phyloP scores from a whole-genome alignment of 2,113 vertebrate genomes.

The Martes martes region DNA sequence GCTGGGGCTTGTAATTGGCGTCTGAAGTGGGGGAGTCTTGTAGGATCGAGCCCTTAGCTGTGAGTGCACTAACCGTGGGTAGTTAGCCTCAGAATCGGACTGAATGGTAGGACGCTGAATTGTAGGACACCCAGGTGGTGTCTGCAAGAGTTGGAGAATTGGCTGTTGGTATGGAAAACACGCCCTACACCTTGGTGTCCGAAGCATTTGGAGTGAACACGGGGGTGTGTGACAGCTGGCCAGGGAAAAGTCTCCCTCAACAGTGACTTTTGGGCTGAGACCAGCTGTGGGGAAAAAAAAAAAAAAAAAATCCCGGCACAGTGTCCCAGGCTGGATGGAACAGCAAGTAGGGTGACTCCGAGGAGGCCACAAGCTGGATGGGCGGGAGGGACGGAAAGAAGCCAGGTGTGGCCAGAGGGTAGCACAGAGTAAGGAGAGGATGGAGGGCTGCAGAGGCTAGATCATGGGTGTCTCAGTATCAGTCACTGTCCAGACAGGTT shows the following conservation, averaged over 20 bases:
- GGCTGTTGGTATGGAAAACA: not conserved
- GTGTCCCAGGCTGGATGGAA: not conserved
- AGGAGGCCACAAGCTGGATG: not conserved
- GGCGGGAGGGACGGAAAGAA: not conserved
- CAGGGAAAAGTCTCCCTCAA: not conserved
- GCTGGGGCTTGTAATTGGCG: rapidly evolving
- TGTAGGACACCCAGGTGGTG: not conserved
- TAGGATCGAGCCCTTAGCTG: no score
- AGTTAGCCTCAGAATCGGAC: not conserved
- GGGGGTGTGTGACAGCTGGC: no score
- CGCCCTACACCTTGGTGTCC: not conserved
- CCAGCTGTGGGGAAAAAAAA: no score
- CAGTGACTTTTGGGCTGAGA: not conserved
- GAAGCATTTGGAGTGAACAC: not conserved
- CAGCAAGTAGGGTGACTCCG: rapidly evolving
- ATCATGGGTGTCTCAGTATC: not conserved
- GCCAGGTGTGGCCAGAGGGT: not conserved
- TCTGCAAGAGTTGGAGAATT: not conserved
- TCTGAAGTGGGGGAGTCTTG: not conserved
- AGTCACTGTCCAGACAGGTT: not conserved
- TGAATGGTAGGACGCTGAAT: not conserved
- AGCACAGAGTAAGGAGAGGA: not conserved
- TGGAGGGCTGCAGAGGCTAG: not conserved
- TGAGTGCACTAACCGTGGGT: not conserved
- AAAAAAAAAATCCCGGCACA: not conserved